Evolutionary conservation across 1,140 invertebrate genomes (phyloP).

Genomic region (Anthonomus grandis): DNA sequence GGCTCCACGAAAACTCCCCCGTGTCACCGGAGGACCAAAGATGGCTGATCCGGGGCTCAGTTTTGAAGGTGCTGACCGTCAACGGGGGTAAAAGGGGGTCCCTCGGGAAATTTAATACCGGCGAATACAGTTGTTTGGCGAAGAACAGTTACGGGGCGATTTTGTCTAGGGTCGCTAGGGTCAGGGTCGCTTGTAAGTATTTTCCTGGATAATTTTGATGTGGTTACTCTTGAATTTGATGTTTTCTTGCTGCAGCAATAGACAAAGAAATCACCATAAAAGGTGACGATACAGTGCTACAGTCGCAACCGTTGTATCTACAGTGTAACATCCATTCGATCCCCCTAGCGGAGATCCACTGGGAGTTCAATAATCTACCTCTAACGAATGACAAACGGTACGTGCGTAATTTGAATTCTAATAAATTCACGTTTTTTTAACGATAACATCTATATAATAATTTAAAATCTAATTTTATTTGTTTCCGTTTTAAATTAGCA

Average conservation of each 20-base stretch:
- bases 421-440: too few species aligned
- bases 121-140: constrained; percentile 39
- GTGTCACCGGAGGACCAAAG: constrained; percentile 32
- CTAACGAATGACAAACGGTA: constrained; percentile 30
- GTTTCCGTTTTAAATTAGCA: too few species aligned
- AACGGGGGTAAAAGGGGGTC: constrained; percentile 26
- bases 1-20: constrained; percentile 33
- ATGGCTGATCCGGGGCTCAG: constrained; percentile 28
- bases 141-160: constrained; percentile 36
- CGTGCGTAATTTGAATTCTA: too few species aligned
- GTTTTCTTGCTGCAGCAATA: constrained; percentile 37
- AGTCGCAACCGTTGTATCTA: constrained; percentile 38
- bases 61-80: constrained; percentile 33
- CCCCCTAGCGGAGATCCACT: constrained; percentile 40
- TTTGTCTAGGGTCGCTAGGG: constrained; percentile 36
- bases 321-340: constrained; percentile 40
- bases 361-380: constrained; percentile 35
- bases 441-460: too few species aligned
- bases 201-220: background rate
- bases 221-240: background rate
- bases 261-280: constrained; percentile 34
- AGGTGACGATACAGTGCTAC: constrained; percentile 28
- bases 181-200: constrained; percentile 42
- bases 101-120: constrained; percentile 17
- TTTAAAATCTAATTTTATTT: too few species aligned